These are phyloP conservation scores for Artemia franciscana DNA, from an alignment of 1,140 invertebrate species.

Conservation along the genomic window DNA sequence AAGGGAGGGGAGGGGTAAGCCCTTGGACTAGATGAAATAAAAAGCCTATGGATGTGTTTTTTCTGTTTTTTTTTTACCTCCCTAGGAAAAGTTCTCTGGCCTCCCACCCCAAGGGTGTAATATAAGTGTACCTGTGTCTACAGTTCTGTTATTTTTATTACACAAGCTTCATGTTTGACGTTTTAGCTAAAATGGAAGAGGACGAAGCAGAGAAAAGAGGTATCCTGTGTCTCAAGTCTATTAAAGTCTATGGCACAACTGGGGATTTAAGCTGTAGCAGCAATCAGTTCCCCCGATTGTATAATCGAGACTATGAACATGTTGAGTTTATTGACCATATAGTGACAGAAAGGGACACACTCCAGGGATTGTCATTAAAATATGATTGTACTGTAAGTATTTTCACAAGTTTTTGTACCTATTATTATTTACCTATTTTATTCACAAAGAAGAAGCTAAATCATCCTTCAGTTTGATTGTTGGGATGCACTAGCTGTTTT, in stretches of 20 bases:
- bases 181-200: neutral
- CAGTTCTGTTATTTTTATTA: neutral
- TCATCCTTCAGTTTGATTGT: too few relatives aligned
- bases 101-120: neutral
- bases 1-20: neutral
- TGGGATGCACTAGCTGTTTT: too few relatives aligned
- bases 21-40: too few relatives aligned
- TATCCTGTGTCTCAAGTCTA: neutral
- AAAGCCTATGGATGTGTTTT: neutral
- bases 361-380: neutral
- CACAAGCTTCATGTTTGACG: too few relatives aligned
- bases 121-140: neutral
- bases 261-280: neutral
- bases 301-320: neutral
- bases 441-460: too few relatives aligned
- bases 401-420: too few relatives aligned
- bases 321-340: neutral
- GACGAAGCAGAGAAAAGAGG: neutral
- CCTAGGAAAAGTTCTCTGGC: neutral
- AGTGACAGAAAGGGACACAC: neutral
- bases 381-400: neutral
- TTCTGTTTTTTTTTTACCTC: neutral
- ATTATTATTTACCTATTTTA: too few relatives aligned
- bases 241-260: neutral
- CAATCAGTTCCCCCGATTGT: neutral